Evolutionary conservation across 2,888 invertebrate genomes (phyloP).

Genomic region (Rhamnusium bicolor): DNA sequence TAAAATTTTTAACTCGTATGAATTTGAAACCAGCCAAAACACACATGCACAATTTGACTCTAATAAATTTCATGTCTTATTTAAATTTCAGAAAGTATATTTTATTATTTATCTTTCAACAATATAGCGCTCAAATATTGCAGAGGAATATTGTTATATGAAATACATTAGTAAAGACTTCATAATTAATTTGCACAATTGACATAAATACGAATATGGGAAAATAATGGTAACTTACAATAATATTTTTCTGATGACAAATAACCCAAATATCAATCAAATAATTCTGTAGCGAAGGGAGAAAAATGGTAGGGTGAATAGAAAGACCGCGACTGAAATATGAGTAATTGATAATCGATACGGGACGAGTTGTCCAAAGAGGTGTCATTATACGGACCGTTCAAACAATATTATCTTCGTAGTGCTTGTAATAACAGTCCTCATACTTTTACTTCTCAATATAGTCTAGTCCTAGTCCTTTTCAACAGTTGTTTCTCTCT

Average conservation of each 20-base stretch:
- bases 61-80: too few relatives aligned
- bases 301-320: constrained; percentile 51
- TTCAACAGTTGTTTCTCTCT: neutral
- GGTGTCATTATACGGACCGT: constrained; percentile 64
- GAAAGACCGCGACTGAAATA: constrained; percentile 62
- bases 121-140: neutral
- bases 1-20: too few relatives aligned
- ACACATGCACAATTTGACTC: too few relatives aligned
- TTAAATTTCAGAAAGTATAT: too few relatives aligned
- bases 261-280: constrained; percentile 61
- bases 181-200: constrained; percentile 27
- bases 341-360: constrained; percentile 70
- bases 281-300: constrained; percentile 52
- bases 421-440: constrained; percentile 41
- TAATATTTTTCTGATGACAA: constrained; percentile 60
- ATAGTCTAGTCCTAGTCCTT: neutral
- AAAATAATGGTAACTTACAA: constrained; percentile 30
- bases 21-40: too few relatives aligned
- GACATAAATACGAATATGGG: constrained; percentile 4
- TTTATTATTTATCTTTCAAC: too few relatives aligned
- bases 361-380: constrained; percentile 61
- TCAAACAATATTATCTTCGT: constrained; percentile 62
- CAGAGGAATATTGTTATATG: neutral
- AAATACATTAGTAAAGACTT: too few relatives aligned
- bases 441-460: constrained; percentile 21